These are phyloP conservation scores for Nemoura dubitans DNA, from an alignment of 2,888 invertebrate genomes.

Conservation along the genomic window DNA sequence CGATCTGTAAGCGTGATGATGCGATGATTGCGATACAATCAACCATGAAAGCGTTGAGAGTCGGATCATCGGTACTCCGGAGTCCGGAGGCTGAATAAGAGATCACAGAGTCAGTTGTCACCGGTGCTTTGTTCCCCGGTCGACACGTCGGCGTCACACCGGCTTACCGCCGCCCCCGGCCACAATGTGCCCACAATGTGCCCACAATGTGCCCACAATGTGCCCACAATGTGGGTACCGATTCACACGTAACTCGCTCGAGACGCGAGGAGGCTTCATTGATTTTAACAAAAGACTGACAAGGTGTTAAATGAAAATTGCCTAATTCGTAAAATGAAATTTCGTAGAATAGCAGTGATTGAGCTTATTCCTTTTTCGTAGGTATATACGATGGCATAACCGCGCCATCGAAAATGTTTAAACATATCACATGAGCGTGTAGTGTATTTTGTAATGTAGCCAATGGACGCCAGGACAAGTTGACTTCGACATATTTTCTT, in stretches of 20 bases:
- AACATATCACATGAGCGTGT: neutral
- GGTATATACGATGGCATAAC: too few species aligned
- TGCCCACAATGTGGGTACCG: neutral
- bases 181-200: too few species aligned
- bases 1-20: slow-evolving; percentile 14
- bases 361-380: neutral
- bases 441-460: neutral
- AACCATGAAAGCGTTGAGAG: neutral
- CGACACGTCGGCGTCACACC: neutral
- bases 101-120: slow-evolving; percentile 18
- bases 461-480: neutral
- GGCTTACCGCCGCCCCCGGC: neutral
- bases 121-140: neutral
- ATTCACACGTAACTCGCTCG: neutral
- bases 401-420: neutral
- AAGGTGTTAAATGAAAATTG: slow-evolving; percentile 34
- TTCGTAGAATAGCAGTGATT: slow-evolving; percentile 44
- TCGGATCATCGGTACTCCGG: neutral
- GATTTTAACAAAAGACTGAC: neutral
- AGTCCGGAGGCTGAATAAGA: slow-evolving; percentile 16
- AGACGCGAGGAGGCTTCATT: neutral
- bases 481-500: neutral
- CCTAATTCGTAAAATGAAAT: slow-evolving; percentile 47
- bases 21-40: slow-evolving; percentile 13
- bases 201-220: too few species aligned